Conservation (phyloP, 2,113 vertebrate species). For the Nothoprocta pentlandii region DNA sequence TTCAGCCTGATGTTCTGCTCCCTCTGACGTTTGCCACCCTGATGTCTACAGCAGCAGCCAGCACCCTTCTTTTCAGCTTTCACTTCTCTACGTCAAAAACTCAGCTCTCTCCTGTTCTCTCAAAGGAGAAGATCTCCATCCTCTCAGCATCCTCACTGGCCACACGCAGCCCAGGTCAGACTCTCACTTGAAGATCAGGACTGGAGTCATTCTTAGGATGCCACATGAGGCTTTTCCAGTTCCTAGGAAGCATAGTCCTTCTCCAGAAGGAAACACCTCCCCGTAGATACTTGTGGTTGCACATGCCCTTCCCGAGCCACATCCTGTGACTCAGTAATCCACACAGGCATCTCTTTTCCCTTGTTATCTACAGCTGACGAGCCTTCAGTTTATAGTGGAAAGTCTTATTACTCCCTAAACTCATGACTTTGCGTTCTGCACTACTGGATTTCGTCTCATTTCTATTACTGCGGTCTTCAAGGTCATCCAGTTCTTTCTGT, state of each 20-base stretch:
- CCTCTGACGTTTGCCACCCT: not conserved
- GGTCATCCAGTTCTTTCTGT: constrained; percentile 38
- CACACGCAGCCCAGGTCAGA: not conserved
- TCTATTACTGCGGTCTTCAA: constrained; percentile 29
- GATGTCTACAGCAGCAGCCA: not conserved
- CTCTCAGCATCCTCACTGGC: not conserved
- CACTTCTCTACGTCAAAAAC: not conserved
- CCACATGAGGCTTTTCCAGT: not conserved
- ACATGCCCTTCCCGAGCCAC: not conserved
- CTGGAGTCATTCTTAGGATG: not conserved
- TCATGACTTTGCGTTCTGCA: constrained; percentile 21
- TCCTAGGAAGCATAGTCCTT: not conserved
- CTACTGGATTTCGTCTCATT: constrained; percentile 30
- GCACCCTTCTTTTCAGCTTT: not conserved
- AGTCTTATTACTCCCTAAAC: not conserved
- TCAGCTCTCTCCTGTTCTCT: not conserved
- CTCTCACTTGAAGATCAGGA: not conserved
- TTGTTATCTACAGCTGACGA: not conserved
- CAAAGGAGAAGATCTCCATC: not conserved
- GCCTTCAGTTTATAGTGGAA: not conserved
- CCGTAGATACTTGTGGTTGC: not conserved
- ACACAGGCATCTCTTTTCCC: not conserved
- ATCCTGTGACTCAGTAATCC: not conserved
- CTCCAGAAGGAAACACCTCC: not conserved
- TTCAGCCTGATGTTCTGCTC: not conserved